Evolutionary conservation across 2,113 vertebrate species (phyloP).

Genomic region (Pterophyllum scalare): DNA sequence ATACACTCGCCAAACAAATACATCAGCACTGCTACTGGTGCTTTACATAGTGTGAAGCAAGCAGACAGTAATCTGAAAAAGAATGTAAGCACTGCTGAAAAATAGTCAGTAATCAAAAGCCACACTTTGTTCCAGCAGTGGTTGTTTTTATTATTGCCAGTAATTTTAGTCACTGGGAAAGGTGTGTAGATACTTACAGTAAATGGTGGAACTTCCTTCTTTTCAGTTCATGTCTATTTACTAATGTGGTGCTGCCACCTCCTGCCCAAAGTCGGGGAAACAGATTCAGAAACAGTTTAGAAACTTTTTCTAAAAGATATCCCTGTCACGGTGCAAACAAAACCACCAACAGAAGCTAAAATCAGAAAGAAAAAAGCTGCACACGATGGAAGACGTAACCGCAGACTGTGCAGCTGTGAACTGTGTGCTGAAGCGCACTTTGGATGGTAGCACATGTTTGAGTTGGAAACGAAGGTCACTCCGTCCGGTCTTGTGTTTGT

Average conservation of each 20-base stretch:
- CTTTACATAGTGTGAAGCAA: background rate
- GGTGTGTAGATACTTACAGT: background rate
- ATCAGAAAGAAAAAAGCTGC: too few species aligned
- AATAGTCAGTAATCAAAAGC: background rate
- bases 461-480: background rate
- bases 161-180: background rate
- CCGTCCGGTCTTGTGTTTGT: background rate
- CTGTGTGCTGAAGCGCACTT: background rate
- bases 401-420: background rate
- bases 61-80: background rate
- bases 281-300: background rate
- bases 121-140: background rate
- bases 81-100: background rate
- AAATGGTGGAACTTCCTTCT: background rate
- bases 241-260: constrained; percentile 70
- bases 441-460: background rate
- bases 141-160: background rate
- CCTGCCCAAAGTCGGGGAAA: constrained; percentile 27
- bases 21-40: background rate
- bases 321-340: background rate
- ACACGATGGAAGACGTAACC: background rate
- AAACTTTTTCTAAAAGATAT: background rate
- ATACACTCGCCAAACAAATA: constrained; percentile 21
- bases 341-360: background rate
- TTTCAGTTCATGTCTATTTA: background rate